phyloP scores from a whole-genome alignment of 2,888 invertebrate species.

The Bhutanitis thaidina region DNA sequence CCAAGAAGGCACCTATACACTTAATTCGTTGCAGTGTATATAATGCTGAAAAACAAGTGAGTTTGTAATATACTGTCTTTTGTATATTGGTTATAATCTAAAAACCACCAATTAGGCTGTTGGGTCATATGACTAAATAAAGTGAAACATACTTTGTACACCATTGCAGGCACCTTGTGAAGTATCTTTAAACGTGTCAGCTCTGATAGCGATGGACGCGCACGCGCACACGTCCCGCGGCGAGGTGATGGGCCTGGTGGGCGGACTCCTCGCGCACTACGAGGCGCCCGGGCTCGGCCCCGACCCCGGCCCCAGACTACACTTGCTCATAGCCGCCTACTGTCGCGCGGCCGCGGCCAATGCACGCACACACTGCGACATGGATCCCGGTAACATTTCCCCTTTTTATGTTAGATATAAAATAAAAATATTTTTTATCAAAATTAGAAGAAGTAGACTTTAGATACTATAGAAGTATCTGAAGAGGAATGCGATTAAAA shows the following conservation, averaged over 20 bases:
- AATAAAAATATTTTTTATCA: too few relatives aligned
- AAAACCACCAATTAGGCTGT: too few relatives aligned
- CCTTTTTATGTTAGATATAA: too few relatives aligned
- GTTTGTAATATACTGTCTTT: constrained; percentile 31
- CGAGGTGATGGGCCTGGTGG: constrained; percentile 88
- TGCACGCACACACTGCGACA: constrained; percentile 86
- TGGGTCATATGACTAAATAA: too few relatives aligned
- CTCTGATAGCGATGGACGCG: constrained; percentile 83
- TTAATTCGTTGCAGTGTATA: constrained; percentile 82
- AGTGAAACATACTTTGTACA: too few relatives aligned
- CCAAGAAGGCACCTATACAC: constrained; percentile 68
- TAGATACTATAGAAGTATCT: too few relatives aligned
- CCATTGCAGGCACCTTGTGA: constrained; percentile 80
- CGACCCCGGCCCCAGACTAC: constrained; percentile 78
- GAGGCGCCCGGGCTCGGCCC: constrained; percentile 56
- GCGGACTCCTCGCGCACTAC: constrained; percentile 69
- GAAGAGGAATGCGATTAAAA: too few relatives aligned
- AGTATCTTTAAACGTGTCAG: constrained; percentile 79
- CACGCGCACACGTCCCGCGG: constrained; percentile 85
- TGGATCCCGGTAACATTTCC: constrained; percentile 83
- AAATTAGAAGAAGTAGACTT: too few relatives aligned
- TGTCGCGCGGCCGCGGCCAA: constrained; percentile 82
- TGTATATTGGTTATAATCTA: too few relatives aligned
- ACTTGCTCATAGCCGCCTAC: constrained; percentile 55
- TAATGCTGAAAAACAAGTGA: constrained; percentile 77